A percentile compares a stretch with the other conserved stretches of the same genome.
phyloP scores from a whole-genome alignment of 2,113 vertebrate species.

The Brienomyrus brachyistius region DNA sequence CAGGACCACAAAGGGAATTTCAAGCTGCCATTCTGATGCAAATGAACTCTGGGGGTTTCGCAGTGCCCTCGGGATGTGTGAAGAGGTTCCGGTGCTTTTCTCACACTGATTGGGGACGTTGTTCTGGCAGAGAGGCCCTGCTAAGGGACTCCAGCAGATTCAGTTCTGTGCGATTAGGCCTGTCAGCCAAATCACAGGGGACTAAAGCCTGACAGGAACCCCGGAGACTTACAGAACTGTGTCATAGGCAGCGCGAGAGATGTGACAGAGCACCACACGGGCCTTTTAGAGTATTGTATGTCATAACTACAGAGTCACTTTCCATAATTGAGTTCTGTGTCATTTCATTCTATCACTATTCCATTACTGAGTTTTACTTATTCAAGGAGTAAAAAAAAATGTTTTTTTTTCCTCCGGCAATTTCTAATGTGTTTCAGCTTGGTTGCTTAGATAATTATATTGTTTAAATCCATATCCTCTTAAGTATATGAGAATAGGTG shows the following conservation, averaged over 20 bases:
- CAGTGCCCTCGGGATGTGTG: conserved; percentile 40
- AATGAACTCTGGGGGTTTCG: conserved; percentile 38
- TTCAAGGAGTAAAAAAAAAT: not conserved
- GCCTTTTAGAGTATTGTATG: not conserved
- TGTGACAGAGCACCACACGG: not conserved
- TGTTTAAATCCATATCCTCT: not conserved
- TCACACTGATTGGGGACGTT: conserved; percentile 25
- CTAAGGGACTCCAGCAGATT: not conserved
- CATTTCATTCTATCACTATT: not conserved
- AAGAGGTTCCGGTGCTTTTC: conserved; percentile 27
- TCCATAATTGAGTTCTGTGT: not conserved
- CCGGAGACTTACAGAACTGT: not conserved
- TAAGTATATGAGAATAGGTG: not conserved
- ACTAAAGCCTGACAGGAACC: not conserved
- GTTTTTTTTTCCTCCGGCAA: not conserved
- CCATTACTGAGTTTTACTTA: not conserved
- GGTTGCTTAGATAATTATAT: not conserved
- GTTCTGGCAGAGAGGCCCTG: not conserved
- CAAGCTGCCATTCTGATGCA: conserved; percentile 52
- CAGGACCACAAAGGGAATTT: conserved; percentile 39
- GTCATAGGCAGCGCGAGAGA: not conserved
- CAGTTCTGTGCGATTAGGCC: not conserved
- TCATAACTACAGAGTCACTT: not conserved
- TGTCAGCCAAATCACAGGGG: not conserved
- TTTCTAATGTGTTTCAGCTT: not conserved